Evolutionary conservation across 2,888 invertebrate genomes (phyloP), one percentile per base, ranked within the genome.

Genomic region (Pharmacophagus antenor): DNA sequence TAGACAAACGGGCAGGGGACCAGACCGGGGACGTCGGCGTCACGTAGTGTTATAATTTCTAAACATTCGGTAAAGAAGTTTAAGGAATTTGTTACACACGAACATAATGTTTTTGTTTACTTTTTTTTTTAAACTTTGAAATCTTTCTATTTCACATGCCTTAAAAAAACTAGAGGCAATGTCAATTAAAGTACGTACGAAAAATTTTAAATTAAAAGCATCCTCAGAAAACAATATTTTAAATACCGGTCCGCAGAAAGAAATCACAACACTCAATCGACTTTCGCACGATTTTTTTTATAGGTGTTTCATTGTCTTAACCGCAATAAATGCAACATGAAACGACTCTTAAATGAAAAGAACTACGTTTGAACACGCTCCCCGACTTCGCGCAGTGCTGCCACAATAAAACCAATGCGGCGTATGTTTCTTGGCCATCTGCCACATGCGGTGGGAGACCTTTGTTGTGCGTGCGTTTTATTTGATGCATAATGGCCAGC

Each of bases 401-500:
- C 54, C 54, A 50, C 20, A 42, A 21, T 47, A 47, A 58, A 58
- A 50, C 25, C 55, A 25, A 58, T 17, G 21, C n/a, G 8, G 17
- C 52, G 37, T 23, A 52, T 52, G 52, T 52, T 52, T 44, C 50
- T 51, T 60, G 60, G 60, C 60, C 60, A 60, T 47, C 55, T 60
- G 60, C 60, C 60, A 60, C 17, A 18, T 22, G 52, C n/a, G 20
- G 21, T 31, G 22, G 17, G 20, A 23, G 22, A 47, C 44, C 37
- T 60, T 60, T 51, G 55, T 59, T 50, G 20, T 8, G 25, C 20
- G 18, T 46, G 18, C 27, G 57, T 18, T 44, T 37, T 47, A 55
- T 23, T 15, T 42, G 42, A 53, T 42, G 50, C 31, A 5, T n/a
- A 31, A 51, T 20, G 37, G 21, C 22, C 23, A 25, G 22, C 23